These are phyloP conservation scores for Andrena trimmerana DNA, from an alignment of 2,888 invertebrate genomes.

Conservation along the genomic window DNA sequence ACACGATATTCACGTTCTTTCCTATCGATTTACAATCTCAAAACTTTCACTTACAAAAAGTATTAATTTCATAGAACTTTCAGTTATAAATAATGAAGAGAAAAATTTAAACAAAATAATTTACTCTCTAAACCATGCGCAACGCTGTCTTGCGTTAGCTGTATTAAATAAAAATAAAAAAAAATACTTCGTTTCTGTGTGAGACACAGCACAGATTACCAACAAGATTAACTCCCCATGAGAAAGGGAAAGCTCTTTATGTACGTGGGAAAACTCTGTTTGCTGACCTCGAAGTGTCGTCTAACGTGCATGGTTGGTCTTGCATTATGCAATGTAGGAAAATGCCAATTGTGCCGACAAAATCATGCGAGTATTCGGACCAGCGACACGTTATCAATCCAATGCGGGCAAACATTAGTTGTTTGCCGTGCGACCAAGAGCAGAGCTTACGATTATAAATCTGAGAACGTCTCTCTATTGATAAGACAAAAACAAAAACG, in stretches of 20 bases:
- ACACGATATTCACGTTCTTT: conserved; percentile 22
- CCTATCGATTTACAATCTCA: conserved; percentile 45
- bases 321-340: conserved; percentile 54
- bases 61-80: conserved; percentile 25
- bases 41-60: conserved; percentile 23
- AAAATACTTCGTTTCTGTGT: conserved; percentile 25
- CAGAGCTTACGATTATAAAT: conserved; percentile 30
- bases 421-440: conserved; percentile 13
- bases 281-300: conserved; percentile 59
- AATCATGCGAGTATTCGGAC: conserved; percentile 38
- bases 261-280: conserved; percentile 61
- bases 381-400: conserved; percentile 29
- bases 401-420: conserved; percentile 20
- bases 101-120: conserved; percentile 18
- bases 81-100: conserved; percentile 22
- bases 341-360: conserved; percentile 56
- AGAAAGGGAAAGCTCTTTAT: conserved; percentile 65
- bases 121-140: conserved; percentile 14
- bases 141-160: conserved; percentile 2
- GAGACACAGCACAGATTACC: conserved; percentile 45
- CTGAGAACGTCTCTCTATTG: conserved; percentile 29
- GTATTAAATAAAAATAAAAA: conserved; percentile 31
- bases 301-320: conserved; percentile 15
- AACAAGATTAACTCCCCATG: conserved; percentile 54
- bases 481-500: conserved; percentile 51